Base-by-base conservation (phyloP, 2,113 vertebrate species). In the Capra hircus region DNA sequence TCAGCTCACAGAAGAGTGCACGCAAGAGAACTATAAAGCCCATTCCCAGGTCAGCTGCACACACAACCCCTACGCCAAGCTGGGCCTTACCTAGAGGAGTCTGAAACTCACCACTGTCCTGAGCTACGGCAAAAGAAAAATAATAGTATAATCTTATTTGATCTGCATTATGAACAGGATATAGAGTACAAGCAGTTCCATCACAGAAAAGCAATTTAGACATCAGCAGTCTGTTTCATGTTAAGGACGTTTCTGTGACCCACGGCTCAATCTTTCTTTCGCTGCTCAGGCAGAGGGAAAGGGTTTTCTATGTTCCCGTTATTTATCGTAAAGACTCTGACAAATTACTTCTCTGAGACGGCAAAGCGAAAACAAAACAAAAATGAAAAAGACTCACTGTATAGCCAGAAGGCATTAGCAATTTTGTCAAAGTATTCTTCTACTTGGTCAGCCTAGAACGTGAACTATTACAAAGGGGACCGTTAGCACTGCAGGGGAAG, bases 81-180 rank as follows among this genome's bases (percentile, higher is more conserved):
- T 98, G 97, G 97, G 98, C 97, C 98, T 98, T 98, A 97, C 98
- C 98, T 98, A 97, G 96, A 98, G 97, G 97, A 98, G 98, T 96
- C 96, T 97, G 97, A 98, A 97, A 98, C 95, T 98, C 97, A 97
- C 94, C 97, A 98, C 96, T 98, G 97, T 97, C 98, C 98, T 98
- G 97, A 98, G 97, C 98, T 98, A 98, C 95, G 98, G 98, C 98
- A 98, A 98, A 98, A 98, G 97, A 98, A 98, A 98, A 98, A 97
- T 97, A 98, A 97, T 97, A 97, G 94, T 97, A 98, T 98, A 98
- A 97, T 98, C 98, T 97, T 98, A 98, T 98, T 98, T 64, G 97
- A 98, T 98, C 98, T 97, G 97, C 96, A 97, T 97, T 98, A 98
- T 91, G 95, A 98, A 98, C 94, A 98, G 97, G 97, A 98, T 97